These are phyloP conservation scores for Dynastes tityus DNA, from an alignment of 2,888 invertebrate species.

Conservation along the genomic window DNA sequence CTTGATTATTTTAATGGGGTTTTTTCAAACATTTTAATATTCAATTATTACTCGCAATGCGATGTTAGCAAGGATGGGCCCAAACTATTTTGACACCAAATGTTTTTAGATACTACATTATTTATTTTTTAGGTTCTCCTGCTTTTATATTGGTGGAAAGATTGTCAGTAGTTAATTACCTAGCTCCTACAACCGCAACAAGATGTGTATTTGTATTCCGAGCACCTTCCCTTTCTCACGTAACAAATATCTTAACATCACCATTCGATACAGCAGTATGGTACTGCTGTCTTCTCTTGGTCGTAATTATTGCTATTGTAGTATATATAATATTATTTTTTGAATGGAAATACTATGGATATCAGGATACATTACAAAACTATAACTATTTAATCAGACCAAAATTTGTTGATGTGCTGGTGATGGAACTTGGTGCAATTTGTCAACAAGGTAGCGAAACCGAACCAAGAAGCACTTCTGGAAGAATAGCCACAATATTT, in stretches of 20 bases:
- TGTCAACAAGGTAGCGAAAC: constrained; percentile 71
- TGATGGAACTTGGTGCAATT: constrained; percentile 71
- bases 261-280: constrained; percentile 79
- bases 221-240: constrained; percentile 77
- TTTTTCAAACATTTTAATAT: no score
- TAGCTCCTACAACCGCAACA: constrained; percentile 73
- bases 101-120: not conserved
- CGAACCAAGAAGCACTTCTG: constrained; percentile 70
- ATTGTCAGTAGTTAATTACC: constrained; percentile 71
- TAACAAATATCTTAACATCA: constrained; percentile 78
- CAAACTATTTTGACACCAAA: no score
- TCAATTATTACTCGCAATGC: no score
- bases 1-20: no score
- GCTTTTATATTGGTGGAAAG: constrained; percentile 65
- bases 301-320: constrained; percentile 57
- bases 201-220: constrained; percentile 77
- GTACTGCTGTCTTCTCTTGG: constrained; percentile 71
- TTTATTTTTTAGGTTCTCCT: constrained; percentile 54
- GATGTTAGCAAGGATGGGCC: not conserved
- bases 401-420: constrained; percentile 61
- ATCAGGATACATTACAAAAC: constrained; percentile 47
- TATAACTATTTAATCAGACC: constrained; percentile 55
- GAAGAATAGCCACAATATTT: constrained; percentile 67
- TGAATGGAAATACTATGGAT: constrained; percentile 63
- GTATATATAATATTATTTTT: constrained; percentile 62